Percentiles rank a stretch among this genome's conserved stretches.
These are phyloP conservation scores for Spilogale gracilis DNA, from an alignment of 2,113 vertebrate genomes.

Conservation along the genomic window DNA sequence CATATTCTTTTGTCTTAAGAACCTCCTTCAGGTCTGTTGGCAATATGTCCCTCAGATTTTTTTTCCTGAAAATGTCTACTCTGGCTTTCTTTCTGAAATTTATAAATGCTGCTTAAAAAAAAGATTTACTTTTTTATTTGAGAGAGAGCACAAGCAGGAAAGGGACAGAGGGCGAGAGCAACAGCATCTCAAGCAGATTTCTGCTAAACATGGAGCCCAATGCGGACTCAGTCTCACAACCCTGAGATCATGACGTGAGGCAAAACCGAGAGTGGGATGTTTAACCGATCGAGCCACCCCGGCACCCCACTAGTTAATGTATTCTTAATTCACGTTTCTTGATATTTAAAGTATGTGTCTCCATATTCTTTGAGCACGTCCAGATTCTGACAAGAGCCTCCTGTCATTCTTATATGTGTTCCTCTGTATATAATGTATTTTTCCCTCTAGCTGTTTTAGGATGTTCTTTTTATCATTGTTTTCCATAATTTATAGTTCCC, in stretches of 20 bases:
- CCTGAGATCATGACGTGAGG: background rate
- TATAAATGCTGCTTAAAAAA: background rate
- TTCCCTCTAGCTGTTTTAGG: background rate
- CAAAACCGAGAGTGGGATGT: background rate
- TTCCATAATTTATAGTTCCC: background rate
- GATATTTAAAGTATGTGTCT: background rate
- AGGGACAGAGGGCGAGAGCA: background rate
- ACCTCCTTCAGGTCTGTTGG: background rate
- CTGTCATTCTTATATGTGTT: background rate
- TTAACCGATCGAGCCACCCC: background rate
- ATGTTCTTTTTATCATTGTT: background rate
- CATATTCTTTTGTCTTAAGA: background rate
- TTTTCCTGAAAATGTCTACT: background rate
- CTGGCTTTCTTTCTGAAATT: background rate
- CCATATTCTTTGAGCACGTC: background rate
- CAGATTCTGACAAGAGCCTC: background rate
- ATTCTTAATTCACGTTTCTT: background rate
- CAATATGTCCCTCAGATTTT: background rate
- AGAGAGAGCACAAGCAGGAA: background rate
- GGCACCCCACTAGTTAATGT: background rate
- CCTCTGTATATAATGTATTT: background rate
- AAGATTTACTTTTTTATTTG: background rate
- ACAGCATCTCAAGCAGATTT: background rate
- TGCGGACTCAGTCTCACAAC: accelerated
- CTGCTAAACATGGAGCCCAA: no score